Evolutionary conservation across 2,113 vertebrate species (phyloP).

Genomic region (Menura novaehollandiae): DNA sequence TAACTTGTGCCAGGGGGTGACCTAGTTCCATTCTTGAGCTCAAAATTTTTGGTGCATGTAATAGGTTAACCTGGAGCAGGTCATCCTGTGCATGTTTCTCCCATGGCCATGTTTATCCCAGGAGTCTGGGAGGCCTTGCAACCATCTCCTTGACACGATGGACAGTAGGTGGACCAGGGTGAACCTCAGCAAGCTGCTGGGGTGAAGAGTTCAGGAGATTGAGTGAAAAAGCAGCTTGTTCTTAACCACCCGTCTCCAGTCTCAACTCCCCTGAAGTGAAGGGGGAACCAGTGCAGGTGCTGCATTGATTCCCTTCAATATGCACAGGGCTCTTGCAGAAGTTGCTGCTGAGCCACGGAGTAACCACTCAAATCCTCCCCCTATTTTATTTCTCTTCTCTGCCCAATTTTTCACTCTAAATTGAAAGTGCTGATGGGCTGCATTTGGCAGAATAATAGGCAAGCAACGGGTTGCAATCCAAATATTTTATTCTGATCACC

Average conservation of each 20-base stretch:
- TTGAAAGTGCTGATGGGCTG: background rate
- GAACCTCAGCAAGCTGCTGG: background rate
- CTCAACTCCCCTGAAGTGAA: background rate
- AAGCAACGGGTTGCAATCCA: background rate
- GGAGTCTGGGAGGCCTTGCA: background rate
- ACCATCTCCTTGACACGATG: background rate
- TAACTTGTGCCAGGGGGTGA: background rate
- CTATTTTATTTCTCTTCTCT: background rate
- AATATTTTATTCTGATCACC: background rate
- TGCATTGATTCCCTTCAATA: background rate
- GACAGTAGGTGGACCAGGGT: background rate
- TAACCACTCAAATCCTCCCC: background rate
- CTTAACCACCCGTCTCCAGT: background rate
- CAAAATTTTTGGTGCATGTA: accelerated
- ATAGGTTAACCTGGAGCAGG: background rate
- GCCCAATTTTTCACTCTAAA: background rate
- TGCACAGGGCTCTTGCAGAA: background rate
- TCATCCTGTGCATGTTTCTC: background rate
- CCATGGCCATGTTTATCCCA: background rate
- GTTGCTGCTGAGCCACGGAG: background rate
- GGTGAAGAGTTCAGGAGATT: background rate
- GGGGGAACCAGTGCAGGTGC: background rate
- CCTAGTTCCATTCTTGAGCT: background rate
- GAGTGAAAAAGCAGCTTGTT: background rate
- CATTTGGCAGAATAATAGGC: background rate